Evolutionary conservation across 2,888 invertebrate species (phyloP).

Genomic region (Hypselothyrea guttata): DNA sequence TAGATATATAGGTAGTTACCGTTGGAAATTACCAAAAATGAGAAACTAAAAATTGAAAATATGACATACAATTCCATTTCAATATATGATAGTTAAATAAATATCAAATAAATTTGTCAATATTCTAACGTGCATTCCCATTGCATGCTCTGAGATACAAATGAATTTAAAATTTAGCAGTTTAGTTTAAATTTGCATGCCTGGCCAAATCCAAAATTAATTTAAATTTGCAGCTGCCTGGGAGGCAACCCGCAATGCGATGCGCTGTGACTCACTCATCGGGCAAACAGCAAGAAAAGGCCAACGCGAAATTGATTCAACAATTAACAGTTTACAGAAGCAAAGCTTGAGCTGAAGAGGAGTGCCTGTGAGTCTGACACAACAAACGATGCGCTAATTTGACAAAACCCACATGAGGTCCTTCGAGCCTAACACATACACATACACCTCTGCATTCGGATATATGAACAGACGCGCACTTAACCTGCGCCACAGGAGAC

Average conservation of each 20-base stretch:
- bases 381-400: constrained; percentile 78
- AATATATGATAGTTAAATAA: too few relatives aligned
- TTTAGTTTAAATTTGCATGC: constrained; percentile 25
- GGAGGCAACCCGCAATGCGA: constrained; percentile 16
- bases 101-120: too few relatives aligned
- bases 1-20: too few relatives aligned
- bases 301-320: constrained; percentile 49
- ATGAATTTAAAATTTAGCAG: constrained; percentile 51
- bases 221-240: constrained; percentile 35
- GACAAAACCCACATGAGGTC: constrained; percentile 78
- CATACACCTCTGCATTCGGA: neutral
- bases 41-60: too few relatives aligned
- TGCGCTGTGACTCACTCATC: constrained; percentile 42
- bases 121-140: constrained; percentile 19
- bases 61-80: too few relatives aligned
- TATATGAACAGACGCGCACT: constrained; percentile 39
- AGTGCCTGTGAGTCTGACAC: neutral
- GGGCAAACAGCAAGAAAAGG: constrained; percentile 46
- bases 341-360: constrained; percentile 6
- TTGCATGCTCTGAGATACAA: constrained; percentile 26
- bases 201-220: constrained; percentile 28
- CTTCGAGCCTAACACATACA: constrained; percentile 31
- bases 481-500: constrained; percentile 70
- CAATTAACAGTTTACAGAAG: constrained; percentile 60
- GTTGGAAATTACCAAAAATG: too few relatives aligned